Conservation (phyloP, 2,888 invertebrate species). For the Bellardia bayeri region DNA sequence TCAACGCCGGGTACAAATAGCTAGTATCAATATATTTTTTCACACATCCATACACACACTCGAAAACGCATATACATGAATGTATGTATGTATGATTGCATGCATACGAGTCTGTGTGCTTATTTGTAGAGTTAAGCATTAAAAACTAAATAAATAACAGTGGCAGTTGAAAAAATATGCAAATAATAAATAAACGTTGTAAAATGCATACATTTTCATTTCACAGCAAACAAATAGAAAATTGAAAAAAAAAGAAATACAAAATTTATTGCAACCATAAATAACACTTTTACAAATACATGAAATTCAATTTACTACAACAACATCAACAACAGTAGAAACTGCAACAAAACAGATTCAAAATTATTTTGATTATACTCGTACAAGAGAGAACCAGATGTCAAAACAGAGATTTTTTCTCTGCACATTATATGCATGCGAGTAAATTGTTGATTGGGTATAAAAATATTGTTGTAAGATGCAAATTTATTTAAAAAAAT, state of each 20-base stretch:
- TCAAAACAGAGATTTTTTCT: slow-evolving; percentile 1
- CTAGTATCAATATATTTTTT: background rate
- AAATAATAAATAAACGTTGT: slow-evolving; percentile 17
- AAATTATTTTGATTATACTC: background rate
- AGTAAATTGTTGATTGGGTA: background rate
- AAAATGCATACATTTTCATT: slow-evolving; percentile 25
- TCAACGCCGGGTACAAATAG: too few species aligned
- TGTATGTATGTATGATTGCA: background rate
- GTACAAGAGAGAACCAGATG: background rate
- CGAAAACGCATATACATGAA: background rate
- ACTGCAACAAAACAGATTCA: background rate
- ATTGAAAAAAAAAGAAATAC: slow-evolving; percentile 10
- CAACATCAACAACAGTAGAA: background rate
- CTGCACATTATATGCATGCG: background rate
- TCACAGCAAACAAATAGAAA: slow-evolving; percentile 15
- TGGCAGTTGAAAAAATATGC: background rate
- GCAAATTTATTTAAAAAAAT: too few species aligned
- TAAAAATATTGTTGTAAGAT: background rate
- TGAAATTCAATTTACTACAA: background rate
- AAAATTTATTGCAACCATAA: slow-evolving; percentile 36
- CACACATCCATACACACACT: background rate
- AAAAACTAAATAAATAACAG: slow-evolving; percentile 29
- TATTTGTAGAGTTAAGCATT: background rate
- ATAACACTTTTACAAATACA: slow-evolving; percentile 11
- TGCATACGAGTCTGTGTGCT: background rate